Evolutionary conservation across 2,113 vertebrate species (phyloP), one percentile per base, ranked within the genome.

Genomic region (Carassius auratus): DNA sequence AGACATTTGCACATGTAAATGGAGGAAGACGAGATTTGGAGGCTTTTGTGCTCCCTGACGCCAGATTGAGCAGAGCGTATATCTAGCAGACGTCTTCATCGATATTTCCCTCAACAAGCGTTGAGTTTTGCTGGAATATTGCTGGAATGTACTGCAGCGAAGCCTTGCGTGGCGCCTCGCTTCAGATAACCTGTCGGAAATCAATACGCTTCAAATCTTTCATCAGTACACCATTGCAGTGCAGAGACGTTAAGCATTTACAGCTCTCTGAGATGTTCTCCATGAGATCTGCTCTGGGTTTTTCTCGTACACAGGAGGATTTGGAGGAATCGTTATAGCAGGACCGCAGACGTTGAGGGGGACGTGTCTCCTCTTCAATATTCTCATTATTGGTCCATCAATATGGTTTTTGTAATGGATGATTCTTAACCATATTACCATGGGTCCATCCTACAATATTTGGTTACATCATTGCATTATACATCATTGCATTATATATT

Each of bases 151-250:
- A 90, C 86, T 83, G 83, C 45, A 38, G 30, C 79, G 26, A 75
- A 81, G 84, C 84, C 74, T 84, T 17, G 71, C 73, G 69, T 38
- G 83, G 23, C 17, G 84, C 74, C 88, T 88, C 86, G 83, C 90
- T 89, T 83, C 57, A 50, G 87, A 91, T 91, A 90, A 91, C 91
- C 91, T 86, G 86, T 76, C 81, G 84, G 38, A 81, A 89, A 92
- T 93, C 91, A 86, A 92, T 92, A 88, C 13, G 55, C 61, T 74
- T 42, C 33, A 82, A 3, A 59, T 85, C 80, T 66, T 48, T 84
- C 57, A 62, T 86, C 83, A 50, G 55, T 62, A 55, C 52, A 80
- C 23, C 26, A 66, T 36, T 38, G 15, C 10, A 71, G 74, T 8
- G 50, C 10, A 4, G 83, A 92, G 93, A 92, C 90, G 89, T 93